Evolutionary conservation across 1,140 invertebrate genomes (phyloP), one percentile per base, ranked within the genome.

Genomic region (Lepidostoma basale): DNA sequence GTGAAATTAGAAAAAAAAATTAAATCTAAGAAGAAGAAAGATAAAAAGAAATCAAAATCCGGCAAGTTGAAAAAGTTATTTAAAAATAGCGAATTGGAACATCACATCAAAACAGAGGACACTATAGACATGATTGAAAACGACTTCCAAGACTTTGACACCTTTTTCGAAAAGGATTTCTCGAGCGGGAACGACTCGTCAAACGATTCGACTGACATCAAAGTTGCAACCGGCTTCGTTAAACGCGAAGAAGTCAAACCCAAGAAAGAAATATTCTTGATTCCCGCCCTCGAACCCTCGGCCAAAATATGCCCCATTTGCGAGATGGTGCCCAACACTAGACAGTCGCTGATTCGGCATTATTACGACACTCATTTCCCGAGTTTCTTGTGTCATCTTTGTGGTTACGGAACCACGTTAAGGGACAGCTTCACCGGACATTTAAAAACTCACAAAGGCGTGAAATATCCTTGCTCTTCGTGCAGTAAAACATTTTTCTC

Each of bases 281-380:
- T 62, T 20, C 59, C 59, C 1, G 40, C 59, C 9, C 23, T 62
- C 8, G 23, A 62, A 12, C 40, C 26, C 1, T 62, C 40, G n/a
- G 12, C 25, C 1, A 62, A 28, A 45, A 28, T 30, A 3, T 62
- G 59, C 20, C 59, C 59, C 16, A 47, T 62, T 9, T 62, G 59
- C 42, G 42, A 47, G 9, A 62, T 45, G 59, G 22, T 44, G 23
- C 42, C 42, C 2, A 62, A 44, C n/a, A 28, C 59, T 4, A 10
- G 59, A n/a, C 59, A 62, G 10, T 62, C 40, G 6, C 30, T 62
- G 23, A 30, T 62, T 30, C 40, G 59, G 1, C 40, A 62, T 18
- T 47, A 62, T 30, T 62, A 62, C 59, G 40, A 44, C 23, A 62
- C 59, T 12, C 59, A 62, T 30, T 62, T 62, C 16, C 40, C 40